Base-by-base conservation (phyloP, 2,888 invertebrate species). In the Andricus quercusramuli region DNA sequence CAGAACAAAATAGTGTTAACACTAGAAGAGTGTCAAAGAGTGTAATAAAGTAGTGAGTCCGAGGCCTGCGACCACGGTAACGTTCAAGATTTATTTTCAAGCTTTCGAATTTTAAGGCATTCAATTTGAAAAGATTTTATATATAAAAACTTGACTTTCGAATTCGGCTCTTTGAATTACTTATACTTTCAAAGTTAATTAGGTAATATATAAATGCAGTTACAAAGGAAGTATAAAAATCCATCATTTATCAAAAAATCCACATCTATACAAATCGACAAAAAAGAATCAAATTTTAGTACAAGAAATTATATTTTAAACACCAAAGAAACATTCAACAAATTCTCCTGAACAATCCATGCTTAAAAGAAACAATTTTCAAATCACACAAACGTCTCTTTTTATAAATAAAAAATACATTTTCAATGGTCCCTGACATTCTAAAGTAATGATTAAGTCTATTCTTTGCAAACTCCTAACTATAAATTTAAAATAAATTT, bases 281-380 rank as follows among this genome's bases (percentile, higher is more conserved):
- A 47, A 47, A 47, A 68, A 47, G 17, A 25, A 47, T 41, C 44
- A 70, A 51, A 70, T 51, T 47, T 47, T 13, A 22, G 41, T 44
- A 68, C n/a, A 44, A 44, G n/a, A 68, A 68, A 22, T 44, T n/a
- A 17, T 20, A 74, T 32, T 20, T 62, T 22, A 25, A n/a, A 29
- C 17, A 29, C 20, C 3, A 32, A 44, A 13, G 22, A 68, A 74
- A 74, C 51, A 51, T 74, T 74, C n/a, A 74, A 32, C n/a, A 74
- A 32, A 11, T 32, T 20, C 32, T 29, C 4, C 56, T 20, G 47
- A 20, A 74, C 56, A 74, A 51, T 74, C n/a, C 70, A 74, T 74
- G 70, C 70, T 51, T 25, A 59, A 80, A 47, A 78, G 44, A 41
- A 68, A 77, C 78, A 32, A 79, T 59, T 20, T 56, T 20, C 2